Evolutionary conservation across 2,113 vertebrate species (phyloP), one percentile per base, ranked within the genome.

Genomic region (Cololabis saira): DNA sequence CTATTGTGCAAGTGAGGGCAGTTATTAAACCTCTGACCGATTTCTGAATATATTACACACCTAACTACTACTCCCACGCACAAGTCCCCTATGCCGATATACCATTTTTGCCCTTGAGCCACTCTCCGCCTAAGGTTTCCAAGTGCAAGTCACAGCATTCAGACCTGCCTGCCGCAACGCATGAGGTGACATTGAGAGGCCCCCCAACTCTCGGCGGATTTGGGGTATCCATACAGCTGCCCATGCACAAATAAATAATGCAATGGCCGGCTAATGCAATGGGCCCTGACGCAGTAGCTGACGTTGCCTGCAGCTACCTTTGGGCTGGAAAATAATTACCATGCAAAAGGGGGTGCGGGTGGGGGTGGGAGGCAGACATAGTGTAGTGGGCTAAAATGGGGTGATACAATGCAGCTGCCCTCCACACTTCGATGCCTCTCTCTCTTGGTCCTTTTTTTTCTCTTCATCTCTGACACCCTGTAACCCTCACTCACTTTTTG

Each of bases 251-350:
- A 93, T 93, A 93, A 93, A 93, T 93, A 93, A 93, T 93, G 91
- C 92, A 93, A 90, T 88, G 90, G 89, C 88, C 89, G 71, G 90
- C 90, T 91, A 93, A 92, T 92, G 92, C 90, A 91, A 86, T 89
- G 87, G 90, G 87, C 84, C 90, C 91, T 89, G 82, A 91, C 76
- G 82, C 89, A 76, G 85, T 87, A 87, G 82, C 84, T 91, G 92
- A 89, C 78, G 90, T 92, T 89, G 92, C 92, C 92, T 89, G 90
- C 89, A 93, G 92, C 92, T 89, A 91, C 91, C 92, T 93, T 92
- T 93, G 91, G 92, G 92, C 91, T 90, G 90, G 90, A 90, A 93
- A 93, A 93, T 93, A 93, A 93, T 93, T 93, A 93, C 89, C 86
- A 93, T 92, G 92, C 90, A 93, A 89, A 90, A 88, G 71, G 82